Conservation (phyloP, 2,888 invertebrate species). For the Marasmarcha lunaedactyla region DNA sequence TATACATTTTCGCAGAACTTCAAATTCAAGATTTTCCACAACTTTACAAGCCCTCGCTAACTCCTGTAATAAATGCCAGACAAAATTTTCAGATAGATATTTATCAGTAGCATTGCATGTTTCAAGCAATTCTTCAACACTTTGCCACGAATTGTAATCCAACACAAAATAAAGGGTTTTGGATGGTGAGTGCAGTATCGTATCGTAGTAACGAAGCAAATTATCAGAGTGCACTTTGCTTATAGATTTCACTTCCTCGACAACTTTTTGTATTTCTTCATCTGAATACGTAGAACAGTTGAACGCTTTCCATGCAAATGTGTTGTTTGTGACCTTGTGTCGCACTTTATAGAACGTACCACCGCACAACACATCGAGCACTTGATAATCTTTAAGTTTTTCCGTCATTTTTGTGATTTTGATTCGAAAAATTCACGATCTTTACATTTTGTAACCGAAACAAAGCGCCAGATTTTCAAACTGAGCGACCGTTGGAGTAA, state of each 20-base stretch:
- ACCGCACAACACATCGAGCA: conserved; percentile 57
- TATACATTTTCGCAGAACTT: conserved; percentile 39
- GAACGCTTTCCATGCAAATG: conserved; percentile 64
- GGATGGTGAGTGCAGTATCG: conserved; percentile 55
- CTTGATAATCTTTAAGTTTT: conserved; percentile 61
- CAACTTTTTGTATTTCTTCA: conserved; percentile 53
- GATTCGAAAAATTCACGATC: conserved; percentile 13
- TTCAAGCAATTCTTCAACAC: conserved; percentile 38
- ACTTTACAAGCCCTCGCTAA: conserved; percentile 40
- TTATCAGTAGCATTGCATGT: conserved; percentile 36
- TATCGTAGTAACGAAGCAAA: conserved; percentile 53
- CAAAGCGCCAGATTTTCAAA: conserved; percentile 54
- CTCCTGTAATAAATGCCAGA: conserved; percentile 52
- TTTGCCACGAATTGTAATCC: conserved; percentile 51
- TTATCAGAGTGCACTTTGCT: conserved; percentile 40
- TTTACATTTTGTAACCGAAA: conserved; percentile 54
- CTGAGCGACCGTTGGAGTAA: conserved; percentile 37
- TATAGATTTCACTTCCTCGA: conserved; percentile 52
- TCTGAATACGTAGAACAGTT: conserved; percentile 50
- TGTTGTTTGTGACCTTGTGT: conserved; percentile 63
- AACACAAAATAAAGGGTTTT: conserved; percentile 60
- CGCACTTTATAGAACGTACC: conserved; percentile 64
- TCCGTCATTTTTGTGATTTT: conserved; percentile 37
- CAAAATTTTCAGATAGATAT: conserved; percentile 43
- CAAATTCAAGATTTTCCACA: conserved; percentile 31